phyloP scores from a whole-genome alignment of 2,888 invertebrate genomes.

The Eumacrocentrus americanus region DNA sequence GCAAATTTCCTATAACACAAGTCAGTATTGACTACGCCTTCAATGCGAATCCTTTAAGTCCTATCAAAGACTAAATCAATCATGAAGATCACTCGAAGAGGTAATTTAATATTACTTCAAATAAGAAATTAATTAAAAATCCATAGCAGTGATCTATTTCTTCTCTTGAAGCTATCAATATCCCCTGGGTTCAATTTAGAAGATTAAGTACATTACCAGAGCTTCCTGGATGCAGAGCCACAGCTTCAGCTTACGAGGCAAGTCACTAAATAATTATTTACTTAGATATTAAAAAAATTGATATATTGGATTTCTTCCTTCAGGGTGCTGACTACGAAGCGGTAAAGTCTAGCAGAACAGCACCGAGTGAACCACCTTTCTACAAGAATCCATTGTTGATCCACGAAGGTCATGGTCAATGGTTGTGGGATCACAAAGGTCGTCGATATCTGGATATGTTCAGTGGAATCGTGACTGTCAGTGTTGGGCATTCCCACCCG shows the following conservation, averaged over 20 bases:
- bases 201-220: not conserved
- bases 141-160: no score
- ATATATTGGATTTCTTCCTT: not conserved
- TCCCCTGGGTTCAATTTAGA: no score
- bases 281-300: not conserved
- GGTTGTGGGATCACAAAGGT: conserved; percentile 87
- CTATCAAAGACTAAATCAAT: not conserved
- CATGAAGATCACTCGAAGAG: conserved; percentile 1
- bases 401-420: conserved; percentile 89
- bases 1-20: conserved; percentile 22
- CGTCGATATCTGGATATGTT: conserved; percentile 92
- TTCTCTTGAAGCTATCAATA: no score
- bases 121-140: conserved; percentile 34
- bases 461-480: conserved; percentile 96
- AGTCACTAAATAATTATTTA: not conserved
- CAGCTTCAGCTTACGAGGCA: not conserved
- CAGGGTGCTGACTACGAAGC: conserved; percentile 71
- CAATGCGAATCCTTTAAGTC: not conserved
- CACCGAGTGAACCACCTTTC: conserved; percentile 74
- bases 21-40: not conserved
- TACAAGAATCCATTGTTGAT: conserved; percentile 86
- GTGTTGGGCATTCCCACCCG: conserved; percentile 98
- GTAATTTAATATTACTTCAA: conserved; percentile 10
- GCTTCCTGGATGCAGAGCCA: not conserved
- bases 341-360: conserved; percentile 66